Conservation (phyloP, 2,888 invertebrate species). For the Yponomeuta plumbellus region DNA sequence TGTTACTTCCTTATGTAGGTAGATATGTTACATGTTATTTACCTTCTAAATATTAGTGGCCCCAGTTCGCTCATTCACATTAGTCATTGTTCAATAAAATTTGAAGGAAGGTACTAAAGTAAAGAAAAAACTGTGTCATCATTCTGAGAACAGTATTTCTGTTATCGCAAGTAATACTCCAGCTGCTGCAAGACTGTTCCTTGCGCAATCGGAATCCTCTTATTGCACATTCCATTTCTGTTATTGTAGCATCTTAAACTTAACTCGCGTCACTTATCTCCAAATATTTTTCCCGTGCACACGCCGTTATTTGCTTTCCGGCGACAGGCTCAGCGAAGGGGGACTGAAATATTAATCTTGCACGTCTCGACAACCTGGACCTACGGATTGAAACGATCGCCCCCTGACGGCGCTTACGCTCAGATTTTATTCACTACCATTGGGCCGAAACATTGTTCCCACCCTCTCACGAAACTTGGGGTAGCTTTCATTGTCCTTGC, state of each 20-base stretch:
- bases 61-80: no score
- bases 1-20: no score
- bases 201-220: neutral
- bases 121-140: no score
- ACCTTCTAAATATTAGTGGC: no score
- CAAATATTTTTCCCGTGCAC: constrained; percentile 8
- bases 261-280: neutral
- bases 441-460: constrained; percentile 1
- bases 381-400: constrained; percentile 30
- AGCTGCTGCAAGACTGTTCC: neutral
- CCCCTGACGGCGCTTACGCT: constrained; percentile 60
- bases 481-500: constrained; percentile 39
- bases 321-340: constrained; percentile 7
- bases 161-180: neutral
- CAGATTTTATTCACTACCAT: constrained; percentile 39
- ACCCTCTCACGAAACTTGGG: constrained; percentile 1
- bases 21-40: no score
- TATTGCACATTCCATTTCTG: neutral
- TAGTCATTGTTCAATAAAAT: no score
- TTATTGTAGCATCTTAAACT: neutral
- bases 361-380: constrained; percentile 49
- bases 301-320: constrained; percentile 13
- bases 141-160: no score
- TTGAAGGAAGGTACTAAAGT: no score
- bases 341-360: constrained; percentile 65